A percentile compares a stretch with the other conserved stretches of the same genome.
Conservation (phyloP, 2,888 invertebrate species). For the Eristalis intricaria region DNA sequence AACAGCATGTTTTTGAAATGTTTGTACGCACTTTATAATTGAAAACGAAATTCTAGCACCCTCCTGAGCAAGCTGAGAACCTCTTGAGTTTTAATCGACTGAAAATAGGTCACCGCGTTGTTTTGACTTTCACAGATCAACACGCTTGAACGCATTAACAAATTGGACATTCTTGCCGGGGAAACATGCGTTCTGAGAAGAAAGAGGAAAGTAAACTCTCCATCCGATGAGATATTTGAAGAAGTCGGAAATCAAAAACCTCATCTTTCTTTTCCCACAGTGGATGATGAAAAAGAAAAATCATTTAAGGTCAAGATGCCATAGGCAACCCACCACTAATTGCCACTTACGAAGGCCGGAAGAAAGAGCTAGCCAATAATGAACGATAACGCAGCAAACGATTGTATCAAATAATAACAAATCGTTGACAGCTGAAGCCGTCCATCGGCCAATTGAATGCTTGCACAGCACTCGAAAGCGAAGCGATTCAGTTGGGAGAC, state of each 20-base stretch:
- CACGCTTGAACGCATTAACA: not conserved
- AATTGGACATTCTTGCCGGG: not conserved
- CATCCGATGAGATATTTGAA: not conserved
- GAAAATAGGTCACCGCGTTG: not conserved
- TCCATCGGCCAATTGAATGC: not conserved
- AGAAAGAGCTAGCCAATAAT: not conserved
- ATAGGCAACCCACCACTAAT: not conserved
- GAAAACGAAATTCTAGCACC: not conserved
- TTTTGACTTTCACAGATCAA: not conserved
- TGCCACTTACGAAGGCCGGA: not conserved
- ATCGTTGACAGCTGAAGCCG: not conserved
- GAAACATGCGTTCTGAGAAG: not conserved
- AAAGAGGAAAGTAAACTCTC: not conserved
- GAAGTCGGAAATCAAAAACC: not conserved
- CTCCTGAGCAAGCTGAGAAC: not conserved
- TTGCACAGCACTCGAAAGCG: slow-evolving; percentile 8
- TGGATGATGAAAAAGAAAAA: not conserved
- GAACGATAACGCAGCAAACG: not conserved
- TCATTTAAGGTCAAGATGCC: not conserved
- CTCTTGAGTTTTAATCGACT: not conserved
- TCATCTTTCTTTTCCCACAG: not conserved
- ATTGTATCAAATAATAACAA: not conserved
- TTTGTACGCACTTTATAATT: not conserved
- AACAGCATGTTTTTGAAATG: not conserved
- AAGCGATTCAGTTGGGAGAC: not conserved